Conservation (phyloP, 2,888 invertebrate species). For the Rhopalosiphum nymphaeae region DNA sequence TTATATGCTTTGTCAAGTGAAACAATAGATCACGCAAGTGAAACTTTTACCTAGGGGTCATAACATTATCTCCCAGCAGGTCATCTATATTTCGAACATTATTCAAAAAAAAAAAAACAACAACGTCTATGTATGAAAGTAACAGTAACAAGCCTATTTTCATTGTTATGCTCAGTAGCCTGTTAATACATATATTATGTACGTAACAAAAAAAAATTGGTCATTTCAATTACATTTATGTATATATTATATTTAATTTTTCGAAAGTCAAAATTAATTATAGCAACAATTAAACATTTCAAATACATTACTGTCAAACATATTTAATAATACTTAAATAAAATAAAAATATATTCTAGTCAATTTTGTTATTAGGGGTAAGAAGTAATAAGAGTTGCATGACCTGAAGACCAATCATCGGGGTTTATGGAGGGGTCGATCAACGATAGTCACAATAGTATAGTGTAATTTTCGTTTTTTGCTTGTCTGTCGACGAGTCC, state of each 20-base stretch:
- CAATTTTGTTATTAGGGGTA: slow-evolving; percentile 19
- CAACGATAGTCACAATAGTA: slow-evolving; percentile 28
- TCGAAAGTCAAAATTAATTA: slow-evolving; percentile 47
- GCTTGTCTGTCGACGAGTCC: slow-evolving; percentile 19
- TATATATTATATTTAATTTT: slow-evolving; percentile 49
- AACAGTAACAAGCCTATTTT: slow-evolving; percentile 64
- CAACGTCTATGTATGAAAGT: slow-evolving; percentile 56
- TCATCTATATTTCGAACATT: slow-evolving; percentile 57
- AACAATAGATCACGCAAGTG: slow-evolving; percentile 58
- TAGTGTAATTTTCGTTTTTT: slow-evolving; percentile 58
- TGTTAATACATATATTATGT: slow-evolving; percentile 51
- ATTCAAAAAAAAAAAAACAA: slow-evolving; percentile 57
- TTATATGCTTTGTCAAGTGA: slow-evolving; percentile 50
- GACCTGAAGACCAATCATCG: slow-evolving; percentile 37
- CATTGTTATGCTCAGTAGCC: slow-evolving; percentile 61
- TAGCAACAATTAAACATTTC: slow-evolving; percentile 23
- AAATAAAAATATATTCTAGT: background rate
- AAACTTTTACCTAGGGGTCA: slow-evolving; percentile 63
- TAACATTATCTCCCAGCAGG: slow-evolving; percentile 63
- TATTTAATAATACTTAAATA: slow-evolving; percentile 10
- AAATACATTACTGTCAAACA: background rate
- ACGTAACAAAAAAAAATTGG: slow-evolving; percentile 37
- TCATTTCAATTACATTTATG: slow-evolving; percentile 30
- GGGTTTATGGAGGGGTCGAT: slow-evolving; percentile 36
- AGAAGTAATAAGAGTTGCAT: slow-evolving; percentile 40